Conservation (phyloP, 2,797 vertebrate species). For the Takifugu ocellatus region DNA sequence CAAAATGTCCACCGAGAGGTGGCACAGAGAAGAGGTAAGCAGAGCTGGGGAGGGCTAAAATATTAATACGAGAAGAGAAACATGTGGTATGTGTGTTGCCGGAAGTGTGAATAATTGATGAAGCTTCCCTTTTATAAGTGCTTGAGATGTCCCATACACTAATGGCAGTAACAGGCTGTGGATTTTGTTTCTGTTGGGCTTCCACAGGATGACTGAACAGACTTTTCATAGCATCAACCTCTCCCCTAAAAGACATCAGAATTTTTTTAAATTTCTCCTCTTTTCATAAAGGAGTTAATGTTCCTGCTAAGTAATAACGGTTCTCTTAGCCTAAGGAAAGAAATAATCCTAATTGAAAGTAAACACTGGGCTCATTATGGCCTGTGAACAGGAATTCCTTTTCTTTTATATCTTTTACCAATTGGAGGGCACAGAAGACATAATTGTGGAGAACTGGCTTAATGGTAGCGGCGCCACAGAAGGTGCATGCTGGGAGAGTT, state of each 20-base stretch:
- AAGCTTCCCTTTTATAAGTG: constrained; percentile 62
- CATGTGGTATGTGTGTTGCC: constrained; percentile 66
- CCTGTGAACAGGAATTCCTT: constrained; percentile 30
- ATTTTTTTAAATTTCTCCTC: constrained; percentile 11
- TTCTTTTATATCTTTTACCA: constrained; percentile 36
- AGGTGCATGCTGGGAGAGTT: constrained; percentile 18
- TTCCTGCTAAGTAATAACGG: constrained; percentile 49
- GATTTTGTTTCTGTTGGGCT: constrained; percentile 11
- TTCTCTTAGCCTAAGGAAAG: constrained; percentile 42
- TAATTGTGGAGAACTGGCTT: constrained; percentile 29
- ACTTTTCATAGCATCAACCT: constrained; percentile 10
- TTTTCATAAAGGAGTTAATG: constrained; percentile 28
- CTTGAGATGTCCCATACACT: constrained; percentile 59
- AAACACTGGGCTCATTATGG: constrained; percentile 51
- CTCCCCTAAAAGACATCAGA: constrained; percentile 4
- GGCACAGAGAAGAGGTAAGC: constrained; percentile 22
- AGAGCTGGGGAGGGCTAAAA: constrained; percentile 54
- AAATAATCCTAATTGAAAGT: constrained; percentile 58
- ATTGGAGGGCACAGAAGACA: constrained; percentile 34
- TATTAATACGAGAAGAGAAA: constrained; percentile 74
- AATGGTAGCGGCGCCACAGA: constrained; percentile 8
- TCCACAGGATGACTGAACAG: neutral
- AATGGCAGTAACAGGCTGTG: constrained; percentile 44
- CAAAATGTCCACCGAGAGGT: constrained; percentile 67
- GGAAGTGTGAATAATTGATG: constrained; percentile 76